Evolutionary conservation across 2,888 invertebrate genomes (phyloP).

Genomic region (Clunio marinus): DNA sequence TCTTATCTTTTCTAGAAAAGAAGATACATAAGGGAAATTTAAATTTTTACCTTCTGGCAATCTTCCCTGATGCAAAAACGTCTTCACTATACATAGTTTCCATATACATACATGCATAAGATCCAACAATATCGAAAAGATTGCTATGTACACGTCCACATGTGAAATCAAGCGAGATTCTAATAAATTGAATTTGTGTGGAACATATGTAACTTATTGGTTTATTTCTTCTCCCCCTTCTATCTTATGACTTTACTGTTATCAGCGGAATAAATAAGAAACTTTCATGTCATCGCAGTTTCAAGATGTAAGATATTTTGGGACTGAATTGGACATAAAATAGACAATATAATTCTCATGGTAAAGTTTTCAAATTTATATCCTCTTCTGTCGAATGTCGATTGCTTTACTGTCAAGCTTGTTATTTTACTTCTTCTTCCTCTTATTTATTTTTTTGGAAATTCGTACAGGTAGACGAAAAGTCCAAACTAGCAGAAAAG

Average conservation of each 20-base stretch:
- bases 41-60: conserved; percentile 24
- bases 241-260: neutral
- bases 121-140: conserved; percentile 3
- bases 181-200: conserved; percentile 36
- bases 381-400: neutral
- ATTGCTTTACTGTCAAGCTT: too few relatives aligned
- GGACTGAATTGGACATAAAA: conserved; percentile 15
- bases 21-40: conserved; percentile 1
- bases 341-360: conserved; percentile 19
- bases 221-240: neutral
- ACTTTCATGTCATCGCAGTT: conserved; percentile 20
- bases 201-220: conserved; percentile 38
- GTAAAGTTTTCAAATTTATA: conserved; percentile 17
- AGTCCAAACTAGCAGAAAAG: neutral
- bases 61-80: neutral
- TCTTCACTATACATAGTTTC: neutral
- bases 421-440: too few relatives aligned
- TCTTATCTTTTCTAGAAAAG: too few relatives aligned
- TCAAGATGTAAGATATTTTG: too few relatives aligned
- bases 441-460: neutral
- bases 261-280: conserved; percentile 1
- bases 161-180: conserved; percentile 7
- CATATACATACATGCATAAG: neutral
- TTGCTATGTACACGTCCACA: neutral
- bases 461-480: neutral